Evolutionary conservation across 2,113 vertebrate genomes (phyloP).

Genomic region (Phylloscopus trochiloides): DNA sequence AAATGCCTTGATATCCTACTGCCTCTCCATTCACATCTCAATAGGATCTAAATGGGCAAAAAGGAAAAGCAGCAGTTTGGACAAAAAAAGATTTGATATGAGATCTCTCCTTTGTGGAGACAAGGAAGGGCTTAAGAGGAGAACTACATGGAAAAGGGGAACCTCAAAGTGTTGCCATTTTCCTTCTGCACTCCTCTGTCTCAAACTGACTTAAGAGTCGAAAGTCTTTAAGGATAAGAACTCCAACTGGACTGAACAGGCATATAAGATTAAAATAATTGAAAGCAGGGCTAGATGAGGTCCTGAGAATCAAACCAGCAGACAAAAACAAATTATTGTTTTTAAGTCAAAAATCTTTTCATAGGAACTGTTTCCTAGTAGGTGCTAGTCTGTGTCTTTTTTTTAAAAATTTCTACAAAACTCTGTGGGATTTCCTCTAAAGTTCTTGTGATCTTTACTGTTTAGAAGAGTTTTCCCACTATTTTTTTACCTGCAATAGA

Average conservation of each 20-base stretch:
- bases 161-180: not conserved
- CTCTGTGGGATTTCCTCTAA: not conserved
- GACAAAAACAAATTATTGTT: not conserved
- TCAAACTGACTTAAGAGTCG: not conserved
- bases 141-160: not conserved
- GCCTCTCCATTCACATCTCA: not conserved
- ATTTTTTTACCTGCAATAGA: not conserved
- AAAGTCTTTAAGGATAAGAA: not conserved
- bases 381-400: not conserved
- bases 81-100: not conserved
- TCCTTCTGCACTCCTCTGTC: not conserved
- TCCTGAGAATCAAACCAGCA: not conserved
- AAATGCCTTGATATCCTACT: not conserved
- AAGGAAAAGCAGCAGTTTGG: not conserved
- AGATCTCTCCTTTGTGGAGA: not conserved
- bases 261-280: not conserved
- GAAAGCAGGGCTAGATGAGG: not conserved
- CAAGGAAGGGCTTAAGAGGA: not conserved
- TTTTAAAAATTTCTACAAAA: not conserved
- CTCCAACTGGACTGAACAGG: not conserved
- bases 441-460: not conserved
- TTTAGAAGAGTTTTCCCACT: not conserved
- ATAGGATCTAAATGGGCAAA: not conserved
- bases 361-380: not conserved
- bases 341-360: not conserved